These are phyloP conservation scores for Parauchenoglanis ngamensis DNA, from an alignment of 2,797 vertebrate species.

Conservation along the genomic window DNA sequence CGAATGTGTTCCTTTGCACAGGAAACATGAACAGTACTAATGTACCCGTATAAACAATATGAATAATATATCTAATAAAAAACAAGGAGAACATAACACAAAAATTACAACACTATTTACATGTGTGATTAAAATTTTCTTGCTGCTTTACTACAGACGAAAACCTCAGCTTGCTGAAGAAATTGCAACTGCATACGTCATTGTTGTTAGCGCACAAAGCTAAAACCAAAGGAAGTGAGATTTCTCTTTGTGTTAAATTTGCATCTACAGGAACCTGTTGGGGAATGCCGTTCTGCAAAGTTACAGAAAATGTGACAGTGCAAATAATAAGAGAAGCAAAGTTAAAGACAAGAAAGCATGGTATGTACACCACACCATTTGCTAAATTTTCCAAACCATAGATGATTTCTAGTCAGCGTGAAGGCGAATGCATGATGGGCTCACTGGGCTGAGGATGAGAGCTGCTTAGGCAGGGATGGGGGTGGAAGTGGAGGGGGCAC, in stretches of 20 bases:
- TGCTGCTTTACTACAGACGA: background rate
- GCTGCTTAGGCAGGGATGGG: constrained; percentile 60
- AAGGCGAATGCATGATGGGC: background rate
- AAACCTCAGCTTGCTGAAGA: background rate
- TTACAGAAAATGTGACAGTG: background rate
- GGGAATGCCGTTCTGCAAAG: background rate
- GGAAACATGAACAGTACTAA: constrained; percentile 42
- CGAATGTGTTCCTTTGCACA: constrained; percentile 42
- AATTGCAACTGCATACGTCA: background rate
- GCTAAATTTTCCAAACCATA: background rate
- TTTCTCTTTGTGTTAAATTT: constrained; percentile 11
- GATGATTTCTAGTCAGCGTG: background rate
- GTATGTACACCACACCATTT: background rate
- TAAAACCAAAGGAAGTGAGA: constrained; percentile 38
- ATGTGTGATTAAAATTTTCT: constrained; percentile 25
- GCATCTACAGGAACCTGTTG: background rate
- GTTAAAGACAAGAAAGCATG: background rate
- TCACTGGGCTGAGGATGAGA: constrained; percentile 50
- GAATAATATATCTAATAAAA: constrained; percentile 45
- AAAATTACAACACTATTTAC: constrained; percentile 32
- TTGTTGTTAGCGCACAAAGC: background rate
- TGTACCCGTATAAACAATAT: constrained; percentile 42
- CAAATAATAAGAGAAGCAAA: background rate
- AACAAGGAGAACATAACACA: constrained; percentile 32
- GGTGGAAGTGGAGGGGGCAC: constrained; percentile 78